Evolutionary conservation across 2,113 vertebrate species (phyloP).

Genomic region (Lutjanus erythropterus): DNA sequence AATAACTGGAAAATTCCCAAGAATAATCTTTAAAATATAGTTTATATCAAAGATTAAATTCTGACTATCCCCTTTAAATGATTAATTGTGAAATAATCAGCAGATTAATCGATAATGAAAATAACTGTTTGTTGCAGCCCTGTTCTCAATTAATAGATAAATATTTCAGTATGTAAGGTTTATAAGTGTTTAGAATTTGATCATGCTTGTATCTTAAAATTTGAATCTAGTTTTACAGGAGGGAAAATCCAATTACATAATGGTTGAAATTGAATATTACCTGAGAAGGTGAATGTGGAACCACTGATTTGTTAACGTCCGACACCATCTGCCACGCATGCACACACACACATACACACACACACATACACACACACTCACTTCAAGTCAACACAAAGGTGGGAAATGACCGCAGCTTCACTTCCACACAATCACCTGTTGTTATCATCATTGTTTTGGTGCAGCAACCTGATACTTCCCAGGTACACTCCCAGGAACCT

Average conservation of each 20-base stretch:
- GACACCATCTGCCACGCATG: not conserved
- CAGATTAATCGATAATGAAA: no score
- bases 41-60: no score
- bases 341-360: slow-evolving; percentile 30
- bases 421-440: slow-evolving; percentile 58
- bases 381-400: slow-evolving; percentile 43
- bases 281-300: not conserved
- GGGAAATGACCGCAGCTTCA: slow-evolving; percentile 45
- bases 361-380: slow-evolving; percentile 35
- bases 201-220: not conserved
- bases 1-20: no score
- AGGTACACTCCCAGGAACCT: slow-evolving; percentile 17
- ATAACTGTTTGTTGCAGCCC: no score
- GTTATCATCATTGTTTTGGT: slow-evolving; percentile 63
- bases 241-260: not conserved
- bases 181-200: not conserved
- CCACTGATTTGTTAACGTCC: not conserved
- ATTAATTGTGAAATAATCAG: no score
- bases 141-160: not conserved
- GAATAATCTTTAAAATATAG: no score
- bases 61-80: no score
- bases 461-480: slow-evolving; percentile 66
- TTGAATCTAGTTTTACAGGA: not conserved
- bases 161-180: not conserved
- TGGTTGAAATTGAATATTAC: not conserved